These are phyloP conservation scores for Pseudomyrmex pallidus DNA, from an alignment of 1,140 invertebrate species.

Conservation along the genomic window DNA sequence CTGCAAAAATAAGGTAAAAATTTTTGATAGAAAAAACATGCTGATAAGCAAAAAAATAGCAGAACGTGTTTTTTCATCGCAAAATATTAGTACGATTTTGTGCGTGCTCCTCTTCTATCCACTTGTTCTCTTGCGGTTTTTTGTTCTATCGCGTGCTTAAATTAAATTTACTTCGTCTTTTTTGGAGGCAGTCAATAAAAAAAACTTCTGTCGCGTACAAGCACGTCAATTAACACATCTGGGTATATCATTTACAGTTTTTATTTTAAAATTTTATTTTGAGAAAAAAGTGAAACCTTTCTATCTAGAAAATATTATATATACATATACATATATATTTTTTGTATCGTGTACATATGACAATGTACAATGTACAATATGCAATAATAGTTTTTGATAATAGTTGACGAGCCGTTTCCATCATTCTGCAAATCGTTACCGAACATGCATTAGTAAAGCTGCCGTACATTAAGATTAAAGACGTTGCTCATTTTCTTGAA, in stretches of 20 bases:
- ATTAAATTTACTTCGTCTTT: slow-evolving; percentile 44
- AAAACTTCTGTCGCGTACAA: slow-evolving; percentile 20
- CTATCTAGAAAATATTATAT: no score
- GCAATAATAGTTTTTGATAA: slow-evolving; percentile 3
- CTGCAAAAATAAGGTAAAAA: slow-evolving; percentile 6
- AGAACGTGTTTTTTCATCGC: background rate
- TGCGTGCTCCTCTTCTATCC: background rate
- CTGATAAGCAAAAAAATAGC: background rate
- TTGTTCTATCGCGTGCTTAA: slow-evolving; percentile 18
- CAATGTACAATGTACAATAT: background rate
- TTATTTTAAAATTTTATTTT: no score
- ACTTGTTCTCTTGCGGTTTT: background rate
- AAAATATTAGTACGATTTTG: slow-evolving; percentile 6
- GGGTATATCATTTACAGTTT: no score
- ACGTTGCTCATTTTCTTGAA: slow-evolving; percentile 63
- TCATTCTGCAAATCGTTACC: slow-evolving; percentile 44
- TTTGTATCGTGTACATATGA: no score
- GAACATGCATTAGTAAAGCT: slow-evolving; percentile 19
- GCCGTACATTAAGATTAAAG: slow-evolving; percentile 69
- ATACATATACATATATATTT: no score
- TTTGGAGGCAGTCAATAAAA: background rate
- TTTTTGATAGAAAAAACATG: background rate
- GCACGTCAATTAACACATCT: background rate
- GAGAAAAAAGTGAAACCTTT: no score
- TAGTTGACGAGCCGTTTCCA: slow-evolving; percentile 29